phyloP scores from a whole-genome alignment of 2,888 invertebrate species.

The Sphinx pinastri region DNA sequence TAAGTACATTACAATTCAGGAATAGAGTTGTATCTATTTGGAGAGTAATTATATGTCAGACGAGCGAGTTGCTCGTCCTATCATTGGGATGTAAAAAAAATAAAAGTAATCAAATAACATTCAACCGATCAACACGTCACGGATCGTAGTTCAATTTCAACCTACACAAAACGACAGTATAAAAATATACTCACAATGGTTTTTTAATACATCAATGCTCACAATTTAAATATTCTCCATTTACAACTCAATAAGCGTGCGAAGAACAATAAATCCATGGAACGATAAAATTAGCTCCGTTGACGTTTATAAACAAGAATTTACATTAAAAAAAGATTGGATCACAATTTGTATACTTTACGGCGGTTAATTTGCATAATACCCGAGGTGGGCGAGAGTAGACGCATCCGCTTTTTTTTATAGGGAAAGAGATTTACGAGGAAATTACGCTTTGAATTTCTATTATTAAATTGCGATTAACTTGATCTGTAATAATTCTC shows the following conservation, averaged over 20 bases:
- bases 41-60: too few relatives aligned
- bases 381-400: neutral
- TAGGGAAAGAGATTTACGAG: neutral
- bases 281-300: neutral
- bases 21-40: too few relatives aligned
- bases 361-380: slow-evolving; percentile 22
- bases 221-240: neutral
- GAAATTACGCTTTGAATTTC: neutral
- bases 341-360: slow-evolving; percentile 22
- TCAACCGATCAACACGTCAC: too few relatives aligned
- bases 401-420: slow-evolving; percentile 2
- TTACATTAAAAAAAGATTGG: slow-evolving; percentile 21
- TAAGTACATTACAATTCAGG: neutral
- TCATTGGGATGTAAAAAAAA: too few relatives aligned
- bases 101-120: too few relatives aligned
- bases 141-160: too few relatives aligned
- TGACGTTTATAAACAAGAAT: slow-evolving; percentile 16
- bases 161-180: too few relatives aligned
- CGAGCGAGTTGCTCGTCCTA: too few relatives aligned
- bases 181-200: too few relatives aligned
- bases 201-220: too few relatives aligned
- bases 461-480: neutral
- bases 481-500: neutral
- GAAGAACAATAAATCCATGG: slow-evolving; percentile 1
- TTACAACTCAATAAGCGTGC: slow-evolving; percentile 3